Evolutionary conservation across 1,140 invertebrate species (phyloP), one percentile per base, ranked within the genome.

Genomic region (Drosophila ananassae): DNA sequence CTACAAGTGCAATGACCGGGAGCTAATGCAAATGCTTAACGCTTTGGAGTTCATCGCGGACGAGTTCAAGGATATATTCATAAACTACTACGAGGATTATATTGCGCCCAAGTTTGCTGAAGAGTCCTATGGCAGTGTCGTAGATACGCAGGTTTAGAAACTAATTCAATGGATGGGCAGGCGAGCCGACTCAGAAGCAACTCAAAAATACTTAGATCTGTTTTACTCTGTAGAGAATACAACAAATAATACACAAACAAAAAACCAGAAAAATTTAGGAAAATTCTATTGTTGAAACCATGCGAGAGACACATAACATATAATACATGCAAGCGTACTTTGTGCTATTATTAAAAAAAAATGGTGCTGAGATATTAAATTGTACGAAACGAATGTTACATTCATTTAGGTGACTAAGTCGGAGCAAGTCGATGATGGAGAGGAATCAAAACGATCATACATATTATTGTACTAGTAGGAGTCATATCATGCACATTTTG

Each of bases 1-100:
- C 32, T 85, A 85, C 48, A 83, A 82, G 47, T 85, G 81, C 56
- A 79, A 77, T 30, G 81, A 85, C 55, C 71, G 79, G 30, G 81
- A 85, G 72, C 59, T 85, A 32, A 85, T 85, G 79, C 81, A 85
- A 67, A 85, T 85, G 81, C 61, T 85, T 39, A 78, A 85, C 34
- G 81, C 81, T n/a, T 77, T 85, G 59, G 81, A 85, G 64, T 85
- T 77, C 47, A 85, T 85, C 13, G 72, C 81, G 32, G 81, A 85
- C 54, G 81, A 85, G 54, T 85, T 71, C 52, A 85, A 85, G 68
- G 81, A 85, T 54, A 83, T 85, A 51, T 85, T 85, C 68, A 85
- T 85, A 48, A 85, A 85, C 63, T 85, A 85, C 50, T 85, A 85
- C 54, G 81, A 85, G 55, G 79, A 85, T 57, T 83, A 77, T 61